Conservation (phyloP, 2,797 vertebrate species). For the Scomberomorus guttatus region DNA sequence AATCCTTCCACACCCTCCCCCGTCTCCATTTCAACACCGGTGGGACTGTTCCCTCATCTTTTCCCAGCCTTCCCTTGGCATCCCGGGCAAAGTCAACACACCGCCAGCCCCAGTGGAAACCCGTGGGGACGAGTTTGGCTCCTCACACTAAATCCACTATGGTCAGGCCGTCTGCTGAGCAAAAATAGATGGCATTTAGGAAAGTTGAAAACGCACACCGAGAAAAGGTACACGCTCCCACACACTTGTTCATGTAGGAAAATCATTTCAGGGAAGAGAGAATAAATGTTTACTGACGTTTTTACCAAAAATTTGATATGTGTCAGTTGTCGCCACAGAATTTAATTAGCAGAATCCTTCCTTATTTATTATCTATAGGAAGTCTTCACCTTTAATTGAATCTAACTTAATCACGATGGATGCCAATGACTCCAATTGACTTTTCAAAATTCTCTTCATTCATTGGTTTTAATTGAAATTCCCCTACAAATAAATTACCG, state of each 20-base stretch:
- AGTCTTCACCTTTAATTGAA: background rate
- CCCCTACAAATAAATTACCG: background rate
- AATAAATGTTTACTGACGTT: background rate
- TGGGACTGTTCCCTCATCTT: conserved; percentile 63
- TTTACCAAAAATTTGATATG: background rate
- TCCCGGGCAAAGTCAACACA: conserved; percentile 75
- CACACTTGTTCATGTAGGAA: conserved; percentile 35
- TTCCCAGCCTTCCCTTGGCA: conserved; percentile 74
- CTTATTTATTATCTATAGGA: background rate
- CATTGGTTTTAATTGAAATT: background rate
- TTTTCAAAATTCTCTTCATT: background rate
- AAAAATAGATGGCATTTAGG: conserved; percentile 72
- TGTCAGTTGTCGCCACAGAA: background rate
- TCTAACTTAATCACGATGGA: conserved; percentile 12
- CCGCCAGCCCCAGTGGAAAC: conserved; percentile 65
- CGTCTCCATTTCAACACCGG: conserved; percentile 52
- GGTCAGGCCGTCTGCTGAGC: conserved; percentile 68
- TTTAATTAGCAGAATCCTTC: background rate
- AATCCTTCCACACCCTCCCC: conserved; percentile 38
- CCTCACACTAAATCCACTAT: conserved; percentile 68
- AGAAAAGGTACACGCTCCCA: conserved; percentile 30
- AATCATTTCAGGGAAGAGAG: conserved; percentile 15
- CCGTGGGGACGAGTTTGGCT: conserved; percentile 69
- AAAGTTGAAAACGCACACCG: conserved; percentile 44
- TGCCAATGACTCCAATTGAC: background rate